These are phyloP conservation scores for Molanna angustata DNA, from an alignment of 2,888 invertebrate species.

Conservation along the genomic window DNA sequence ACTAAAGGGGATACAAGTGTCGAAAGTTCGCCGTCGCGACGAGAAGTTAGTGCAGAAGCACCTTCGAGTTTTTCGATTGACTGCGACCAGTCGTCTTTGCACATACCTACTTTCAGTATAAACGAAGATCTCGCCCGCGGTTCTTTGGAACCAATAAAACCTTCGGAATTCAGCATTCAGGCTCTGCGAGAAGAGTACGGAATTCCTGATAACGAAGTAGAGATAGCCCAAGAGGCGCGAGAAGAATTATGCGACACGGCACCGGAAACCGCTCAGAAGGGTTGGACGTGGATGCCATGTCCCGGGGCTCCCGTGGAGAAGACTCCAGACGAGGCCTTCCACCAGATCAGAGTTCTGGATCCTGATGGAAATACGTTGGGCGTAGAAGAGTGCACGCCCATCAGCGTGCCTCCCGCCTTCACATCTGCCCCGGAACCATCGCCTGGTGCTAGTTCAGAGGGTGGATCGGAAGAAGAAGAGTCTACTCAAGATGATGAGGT, in stretches of 20 bases:
- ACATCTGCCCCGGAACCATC: not conserved
- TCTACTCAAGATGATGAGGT: slow-evolving; percentile 17
- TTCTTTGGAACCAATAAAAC: slow-evolving; percentile 23
- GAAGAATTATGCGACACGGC: slow-evolving; percentile 7
- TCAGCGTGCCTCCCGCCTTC: not conserved
- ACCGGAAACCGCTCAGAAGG: slow-evolving; percentile 3
- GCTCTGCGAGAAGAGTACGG: slow-evolving; percentile 18
- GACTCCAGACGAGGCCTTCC: slow-evolving; percentile 7
- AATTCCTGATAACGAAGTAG: slow-evolving; percentile 9
- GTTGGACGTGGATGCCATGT: slow-evolving; percentile 24
- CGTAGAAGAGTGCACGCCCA: slow-evolving; percentile 25
- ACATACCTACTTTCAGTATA: slow-evolving; percentile 23
- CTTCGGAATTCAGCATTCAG: slow-evolving; percentile 11
- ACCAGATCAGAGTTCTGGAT: slow-evolving; percentile 26
- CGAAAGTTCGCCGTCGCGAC: slow-evolving; percentile 17
- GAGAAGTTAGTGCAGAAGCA: slow-evolving; percentile 24
- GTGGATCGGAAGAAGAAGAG: slow-evolving; percentile 10
- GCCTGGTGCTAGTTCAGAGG: not conserved
- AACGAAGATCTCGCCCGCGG: slow-evolving; percentile 26
- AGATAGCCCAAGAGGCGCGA: slow-evolving; percentile 18
- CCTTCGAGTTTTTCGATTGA: slow-evolving; percentile 30
- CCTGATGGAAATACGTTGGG: slow-evolving; percentile 27
- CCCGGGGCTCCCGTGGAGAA: slow-evolving; percentile 6
- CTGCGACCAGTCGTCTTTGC: slow-evolving; percentile 27
- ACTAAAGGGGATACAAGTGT: slow-evolving; percentile 17